These are phyloP conservation scores for Andrena flavipes DNA, from an alignment of 2,888 invertebrate genomes.

Conservation along the genomic window DNA sequence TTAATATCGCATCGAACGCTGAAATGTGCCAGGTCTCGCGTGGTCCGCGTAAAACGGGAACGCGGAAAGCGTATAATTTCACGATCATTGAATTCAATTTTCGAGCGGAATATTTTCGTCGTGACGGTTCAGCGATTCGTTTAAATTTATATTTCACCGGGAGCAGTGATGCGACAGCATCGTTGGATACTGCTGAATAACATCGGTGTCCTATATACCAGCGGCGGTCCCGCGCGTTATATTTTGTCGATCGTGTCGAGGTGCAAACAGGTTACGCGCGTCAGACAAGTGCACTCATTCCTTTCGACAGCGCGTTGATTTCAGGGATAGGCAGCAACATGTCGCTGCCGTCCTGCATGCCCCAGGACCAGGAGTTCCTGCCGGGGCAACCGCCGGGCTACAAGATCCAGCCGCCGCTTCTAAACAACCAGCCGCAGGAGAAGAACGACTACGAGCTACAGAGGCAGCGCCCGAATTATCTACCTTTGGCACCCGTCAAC, in stretches of 20 bases:
- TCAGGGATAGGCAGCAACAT: conserved; percentile 81
- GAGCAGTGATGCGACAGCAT: conserved; percentile 46
- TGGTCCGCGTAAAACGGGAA: conserved; percentile 22
- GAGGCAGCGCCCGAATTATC: conserved; percentile 67
- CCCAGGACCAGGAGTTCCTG: conserved; percentile 76
- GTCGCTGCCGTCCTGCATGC: conserved; percentile 80
- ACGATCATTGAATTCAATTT: conserved; percentile 59
- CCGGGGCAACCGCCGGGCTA: conserved; percentile 36
- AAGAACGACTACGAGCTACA: conserved; percentile 51
- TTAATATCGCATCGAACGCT: conserved; percentile 34
- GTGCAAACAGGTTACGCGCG: neutral
- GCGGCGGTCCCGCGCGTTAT: neutral
- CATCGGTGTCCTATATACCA: conserved; percentile 4
- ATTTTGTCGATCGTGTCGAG: neutral
- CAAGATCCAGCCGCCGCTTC: conserved; percentile 16
- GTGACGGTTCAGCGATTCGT: conserved; percentile 52
- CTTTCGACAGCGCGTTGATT: conserved; percentile 75
- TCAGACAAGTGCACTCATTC: conserved; percentile 1
- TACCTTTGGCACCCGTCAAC: conserved; percentile 78
- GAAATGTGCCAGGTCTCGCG: conserved; percentile 5
- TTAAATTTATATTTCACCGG: conserved; percentile 47
- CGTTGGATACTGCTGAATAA: conserved; percentile 30
- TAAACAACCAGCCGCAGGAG: conserved; percentile 38
- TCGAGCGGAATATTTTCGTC: conserved; percentile 55
- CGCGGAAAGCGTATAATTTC: conserved; percentile 51